Conservation (phyloP, 2,888 invertebrate species). For the Brachylomia viminalis region DNA sequence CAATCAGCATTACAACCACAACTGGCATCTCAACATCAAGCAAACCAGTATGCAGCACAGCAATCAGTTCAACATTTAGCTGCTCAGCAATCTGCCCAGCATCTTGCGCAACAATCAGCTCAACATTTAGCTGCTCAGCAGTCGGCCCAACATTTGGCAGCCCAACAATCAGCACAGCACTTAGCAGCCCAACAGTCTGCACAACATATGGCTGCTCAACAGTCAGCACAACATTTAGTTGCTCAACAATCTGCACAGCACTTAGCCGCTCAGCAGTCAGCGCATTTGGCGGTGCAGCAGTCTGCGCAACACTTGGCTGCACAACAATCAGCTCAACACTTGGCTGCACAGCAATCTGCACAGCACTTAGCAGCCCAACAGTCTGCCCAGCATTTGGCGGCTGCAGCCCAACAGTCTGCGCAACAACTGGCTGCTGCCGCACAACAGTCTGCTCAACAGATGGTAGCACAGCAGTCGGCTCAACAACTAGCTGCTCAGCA, state of each 20-base stretch:
- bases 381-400: slow-evolving; percentile 80
- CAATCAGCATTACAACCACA: slow-evolving; percentile 84
- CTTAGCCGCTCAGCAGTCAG: slow-evolving; percentile 75
- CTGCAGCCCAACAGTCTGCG: slow-evolving; percentile 81
- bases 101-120: slow-evolving; percentile 79
- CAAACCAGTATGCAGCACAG: slow-evolving; percentile 82
- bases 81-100: slow-evolving; percentile 79
- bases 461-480: slow-evolving; percentile 81
- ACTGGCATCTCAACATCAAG: slow-evolving; percentile 83
- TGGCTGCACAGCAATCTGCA: slow-evolving; percentile 73
- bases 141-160: slow-evolving; percentile 78
- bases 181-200: slow-evolving; percentile 80
- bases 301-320: slow-evolving; percentile 76
- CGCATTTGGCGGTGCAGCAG: slow-evolving; percentile 75
- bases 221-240: slow-evolving; percentile 79
- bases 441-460: slow-evolving; percentile 79
- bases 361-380: slow-evolving; percentile 78
- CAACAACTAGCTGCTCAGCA: slow-evolving; percentile 85
- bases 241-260: slow-evolving; percentile 77
- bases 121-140: slow-evolving; percentile 79
- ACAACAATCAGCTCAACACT: slow-evolving; percentile 72
- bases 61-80: slow-evolving; percentile 85
- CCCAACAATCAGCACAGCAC: slow-evolving; percentile 82
- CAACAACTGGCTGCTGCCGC: slow-evolving; percentile 80
- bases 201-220: slow-evolving; percentile 83